A percentile compares a stretch with the other conserved stretches of the same genome.
phyloP scores from a whole-genome alignment of 1,140 invertebrate genomes.

The Vanessa atalanta region DNA sequence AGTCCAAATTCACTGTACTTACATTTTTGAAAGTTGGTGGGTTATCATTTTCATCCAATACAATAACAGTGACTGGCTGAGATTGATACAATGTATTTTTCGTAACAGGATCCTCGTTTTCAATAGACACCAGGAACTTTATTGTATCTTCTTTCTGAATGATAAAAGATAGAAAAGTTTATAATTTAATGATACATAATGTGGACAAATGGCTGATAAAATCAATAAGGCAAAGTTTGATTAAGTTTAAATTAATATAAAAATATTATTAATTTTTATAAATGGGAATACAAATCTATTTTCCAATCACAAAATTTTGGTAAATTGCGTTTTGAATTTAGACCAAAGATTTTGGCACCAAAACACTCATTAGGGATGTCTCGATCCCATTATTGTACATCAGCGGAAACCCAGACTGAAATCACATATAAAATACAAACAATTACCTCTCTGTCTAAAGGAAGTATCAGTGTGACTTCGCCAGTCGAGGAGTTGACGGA shows the following conservation, averaged over 20 bases:
- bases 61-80: conserved; percentile 90
- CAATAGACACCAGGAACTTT: conserved; percentile 87
- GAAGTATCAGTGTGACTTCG: conserved; percentile 87
- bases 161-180: conserved; percentile 28
- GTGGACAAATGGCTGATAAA: not conserved
- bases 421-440: not conserved
- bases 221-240: not conserved
- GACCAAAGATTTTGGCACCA: no score
- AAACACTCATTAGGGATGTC: no score
- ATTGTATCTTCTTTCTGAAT: conserved; percentile 87
- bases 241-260: no score
- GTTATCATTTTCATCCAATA: conserved; percentile 95
- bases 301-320: no score
- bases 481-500: conserved; percentile 88
- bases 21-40: conserved; percentile 90
- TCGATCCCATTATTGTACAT: no score
- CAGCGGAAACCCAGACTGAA: no score
- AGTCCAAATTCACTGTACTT: conserved; percentile 52
- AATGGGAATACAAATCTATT: no score
- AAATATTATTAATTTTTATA: no score
- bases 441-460: conserved; percentile 90
- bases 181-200: no score
- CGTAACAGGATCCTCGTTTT: conserved; percentile 87
- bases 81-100: conserved; percentile 86
- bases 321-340: no score